Percentiles rank a stretch among this genome's conserved stretches.
phyloP scores from a whole-genome alignment of 2,113 vertebrate species.

The Oreochromis niloticus region DNA sequence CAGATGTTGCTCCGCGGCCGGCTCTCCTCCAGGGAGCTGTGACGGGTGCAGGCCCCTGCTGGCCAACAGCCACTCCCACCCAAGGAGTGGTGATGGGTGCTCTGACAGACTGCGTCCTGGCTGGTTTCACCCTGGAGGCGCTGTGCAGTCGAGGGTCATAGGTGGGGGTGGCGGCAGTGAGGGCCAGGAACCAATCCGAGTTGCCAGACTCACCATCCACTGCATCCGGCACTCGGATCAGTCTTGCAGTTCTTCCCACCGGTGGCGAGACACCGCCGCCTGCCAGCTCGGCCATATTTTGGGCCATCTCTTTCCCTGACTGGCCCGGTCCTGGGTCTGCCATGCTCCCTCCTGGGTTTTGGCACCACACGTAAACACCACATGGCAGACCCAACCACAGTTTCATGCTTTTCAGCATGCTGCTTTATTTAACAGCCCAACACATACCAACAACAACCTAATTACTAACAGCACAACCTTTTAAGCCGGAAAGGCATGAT shows the following conservation, averaged over 20 bases:
- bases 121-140: background rate
- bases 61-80: background rate
- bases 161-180: background rate
- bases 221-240: accelerated
- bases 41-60: too few relatives aligned
- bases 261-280: accelerated
- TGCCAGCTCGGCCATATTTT: background rate
- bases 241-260: accelerated
- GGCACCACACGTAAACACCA: accelerated
- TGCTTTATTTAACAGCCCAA: background rate
- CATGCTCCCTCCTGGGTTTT: background rate
- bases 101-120: accelerated
- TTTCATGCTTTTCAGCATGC: background rate
- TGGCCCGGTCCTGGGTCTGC: accelerated
- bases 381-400: background rate
- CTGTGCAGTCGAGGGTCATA: background rate
- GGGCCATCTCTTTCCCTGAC: background rate
- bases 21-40: too few relatives aligned
- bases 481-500: background rate
- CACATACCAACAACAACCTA: background rate
- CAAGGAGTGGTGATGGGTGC: background rate
- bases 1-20: background rate
- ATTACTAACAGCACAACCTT: background rate
- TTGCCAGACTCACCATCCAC: accelerated
- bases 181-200: accelerated